phyloP scores from a whole-genome alignment of 1,140 invertebrate species.

The Agraylea sexmaculata region DNA sequence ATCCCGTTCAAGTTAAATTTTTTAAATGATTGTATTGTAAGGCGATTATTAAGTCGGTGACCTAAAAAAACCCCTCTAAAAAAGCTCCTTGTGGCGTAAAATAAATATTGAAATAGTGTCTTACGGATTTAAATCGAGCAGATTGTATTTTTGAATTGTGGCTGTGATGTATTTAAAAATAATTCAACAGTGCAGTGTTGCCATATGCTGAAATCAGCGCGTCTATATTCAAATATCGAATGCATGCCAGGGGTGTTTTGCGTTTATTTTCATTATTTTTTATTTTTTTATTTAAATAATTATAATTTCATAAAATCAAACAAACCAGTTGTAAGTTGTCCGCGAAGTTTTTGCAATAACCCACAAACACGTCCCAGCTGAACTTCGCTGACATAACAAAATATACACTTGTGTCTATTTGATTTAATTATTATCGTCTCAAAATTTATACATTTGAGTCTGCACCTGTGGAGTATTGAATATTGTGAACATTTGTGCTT shows the following conservation, averaged over 20 bases:
- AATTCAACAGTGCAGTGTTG: neutral
- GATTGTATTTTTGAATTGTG: neutral
- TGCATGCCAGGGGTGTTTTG: too few species aligned
- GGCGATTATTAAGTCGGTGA: too few species aligned
- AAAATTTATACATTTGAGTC: too few species aligned
- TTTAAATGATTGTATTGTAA: too few species aligned
- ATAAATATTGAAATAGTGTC: too few species aligned
- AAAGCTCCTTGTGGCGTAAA: too few species aligned
- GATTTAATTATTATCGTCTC: too few species aligned
- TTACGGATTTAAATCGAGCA: neutral
- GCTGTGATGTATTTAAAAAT: neutral
- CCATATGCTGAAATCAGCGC: neutral
- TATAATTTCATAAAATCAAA: slow-evolving; percentile 6
- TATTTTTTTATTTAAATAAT: neutral
- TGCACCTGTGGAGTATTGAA: too few species aligned
- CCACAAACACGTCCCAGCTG: slow-evolving; percentile 21
- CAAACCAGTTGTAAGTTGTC: slow-evolving; percentile 22
- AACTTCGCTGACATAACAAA: slow-evolving; percentile 21
- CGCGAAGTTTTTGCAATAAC: slow-evolving; percentile 21
- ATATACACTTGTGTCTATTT: too few species aligned
- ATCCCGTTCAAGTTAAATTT: too few species aligned
- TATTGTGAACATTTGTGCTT: too few species aligned
- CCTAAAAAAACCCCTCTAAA: too few species aligned
- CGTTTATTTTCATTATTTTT: neutral
- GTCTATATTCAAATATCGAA: neutral